Conservation (phyloP, 2,888 invertebrate genomes). For the Synergus itoensis region DNA sequence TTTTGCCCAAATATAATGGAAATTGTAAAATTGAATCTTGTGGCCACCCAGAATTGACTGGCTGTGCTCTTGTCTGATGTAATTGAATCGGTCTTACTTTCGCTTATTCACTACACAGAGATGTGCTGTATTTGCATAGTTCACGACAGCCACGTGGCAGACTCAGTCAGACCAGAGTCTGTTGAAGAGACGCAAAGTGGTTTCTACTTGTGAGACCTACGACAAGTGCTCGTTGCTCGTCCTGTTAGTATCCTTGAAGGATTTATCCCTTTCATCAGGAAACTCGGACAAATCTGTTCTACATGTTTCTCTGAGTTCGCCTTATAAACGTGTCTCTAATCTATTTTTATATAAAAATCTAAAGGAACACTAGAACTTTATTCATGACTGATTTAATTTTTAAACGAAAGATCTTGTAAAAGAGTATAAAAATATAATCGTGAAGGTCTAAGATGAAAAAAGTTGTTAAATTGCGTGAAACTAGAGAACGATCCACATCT, state of each 20-base stretch:
- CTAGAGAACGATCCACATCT: neutral
- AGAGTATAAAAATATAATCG: neutral
- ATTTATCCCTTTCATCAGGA: slow-evolving; percentile 43
- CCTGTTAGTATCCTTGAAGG: slow-evolving; percentile 45
- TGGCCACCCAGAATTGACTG: too few relatives aligned
- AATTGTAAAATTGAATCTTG: too few relatives aligned
- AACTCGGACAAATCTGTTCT: slow-evolving; percentile 38
- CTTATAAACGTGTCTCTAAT: neutral
- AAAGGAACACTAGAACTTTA: neutral
- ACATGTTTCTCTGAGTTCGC: slow-evolving; percentile 10
- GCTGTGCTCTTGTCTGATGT: neutral
- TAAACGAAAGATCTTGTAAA: neutral
- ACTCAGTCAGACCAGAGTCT: slow-evolving; percentile 44
- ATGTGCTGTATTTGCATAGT: slow-evolving; percentile 51
- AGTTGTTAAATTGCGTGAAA: neutral
- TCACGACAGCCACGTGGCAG: slow-evolving; percentile 55
- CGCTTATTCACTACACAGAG: slow-evolving; percentile 9
- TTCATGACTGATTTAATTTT: too few relatives aligned
- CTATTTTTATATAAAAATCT: neutral
- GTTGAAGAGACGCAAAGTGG: slow-evolving; percentile 55
- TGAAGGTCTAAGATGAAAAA: neutral
- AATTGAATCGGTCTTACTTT: neutral
- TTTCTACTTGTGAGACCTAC: slow-evolving; percentile 57
- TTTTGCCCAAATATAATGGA: too few relatives aligned
- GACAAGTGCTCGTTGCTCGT: slow-evolving; percentile 49